phyloP scores from a whole-genome alignment of 2,888 invertebrate species.

The Masnerella sp. region DNA sequence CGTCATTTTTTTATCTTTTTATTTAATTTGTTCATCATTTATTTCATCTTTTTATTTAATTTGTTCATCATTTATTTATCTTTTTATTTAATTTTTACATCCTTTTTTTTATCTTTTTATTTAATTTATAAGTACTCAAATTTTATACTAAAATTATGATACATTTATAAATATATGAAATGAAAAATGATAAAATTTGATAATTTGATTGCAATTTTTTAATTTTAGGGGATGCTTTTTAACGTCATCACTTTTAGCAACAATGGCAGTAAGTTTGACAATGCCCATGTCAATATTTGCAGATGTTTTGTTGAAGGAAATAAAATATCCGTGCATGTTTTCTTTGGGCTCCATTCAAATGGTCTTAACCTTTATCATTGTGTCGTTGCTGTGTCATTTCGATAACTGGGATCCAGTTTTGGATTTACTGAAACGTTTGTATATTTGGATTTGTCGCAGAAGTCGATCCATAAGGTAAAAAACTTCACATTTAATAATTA shows the following conservation, averaged over 20 bases:
- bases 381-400: constrained; percentile 85
- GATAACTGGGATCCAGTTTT: constrained; percentile 90
- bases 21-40: no score
- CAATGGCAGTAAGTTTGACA: constrained; percentile 89
- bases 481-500: neutral
- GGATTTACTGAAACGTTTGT: constrained; percentile 79
- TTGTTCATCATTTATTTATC: no score
- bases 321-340: constrained; percentile 84
- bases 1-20: no score
- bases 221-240: constrained; percentile 91
- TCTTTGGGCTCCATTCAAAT: constrained; percentile 89
- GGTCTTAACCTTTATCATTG: constrained; percentile 85
- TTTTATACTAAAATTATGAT: no score
- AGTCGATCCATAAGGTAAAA: constrained; percentile 79
- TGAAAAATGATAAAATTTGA: no score
- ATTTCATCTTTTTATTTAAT: no score
- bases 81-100: no score
- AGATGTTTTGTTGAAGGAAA: constrained; percentile 86
- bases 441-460: constrained; percentile 78
- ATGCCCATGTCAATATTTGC: constrained; percentile 94
- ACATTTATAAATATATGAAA: no score
- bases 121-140: no score
- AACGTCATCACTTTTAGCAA: constrained; percentile 94
- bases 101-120: no score
- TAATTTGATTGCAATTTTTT: no score